These are phyloP conservation scores for Meloidogyne hapla DNA, from an alignment of 1,140 invertebrate species.

Conservation along the genomic window DNA sequence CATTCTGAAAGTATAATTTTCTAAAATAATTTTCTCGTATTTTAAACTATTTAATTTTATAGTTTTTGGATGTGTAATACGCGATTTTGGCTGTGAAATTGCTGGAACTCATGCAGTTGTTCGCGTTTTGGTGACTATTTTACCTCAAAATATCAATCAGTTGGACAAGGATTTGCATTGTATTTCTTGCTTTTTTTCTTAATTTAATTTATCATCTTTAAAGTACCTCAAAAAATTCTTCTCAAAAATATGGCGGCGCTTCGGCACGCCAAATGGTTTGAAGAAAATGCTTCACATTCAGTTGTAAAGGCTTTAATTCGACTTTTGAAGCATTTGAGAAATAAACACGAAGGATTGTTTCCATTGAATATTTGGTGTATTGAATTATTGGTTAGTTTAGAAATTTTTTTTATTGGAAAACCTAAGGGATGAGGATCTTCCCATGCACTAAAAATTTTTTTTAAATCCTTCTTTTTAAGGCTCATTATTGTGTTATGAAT, in stretches of 20 bases:
- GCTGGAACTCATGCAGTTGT: conserved; percentile 75
- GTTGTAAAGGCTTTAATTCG: conserved; percentile 92
- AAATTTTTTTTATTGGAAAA: background rate
- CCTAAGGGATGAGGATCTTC: background rate
- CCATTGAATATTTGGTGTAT: conserved; percentile 92
- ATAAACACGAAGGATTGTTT: conserved; percentile 82
- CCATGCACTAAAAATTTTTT: background rate
- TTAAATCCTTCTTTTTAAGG: too few species aligned
- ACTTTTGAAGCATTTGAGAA: conserved; percentile 82
- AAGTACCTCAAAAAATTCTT: conserved; percentile 79
- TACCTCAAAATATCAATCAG: conserved; percentile 87
- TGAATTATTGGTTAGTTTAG: conserved; percentile 75
- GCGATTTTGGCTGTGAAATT: conserved; percentile 57
- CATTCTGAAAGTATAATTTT: conserved; percentile 17
- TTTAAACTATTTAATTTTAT: background rate
- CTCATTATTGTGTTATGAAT: conserved; percentile 93
- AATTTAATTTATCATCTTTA: conserved; percentile 26
- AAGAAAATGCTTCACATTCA: conserved; percentile 94
- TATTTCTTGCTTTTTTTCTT: conserved; percentile 54
- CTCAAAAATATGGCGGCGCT: conserved; percentile 87
- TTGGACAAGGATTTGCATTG: conserved; percentile 84
- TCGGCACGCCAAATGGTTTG: conserved; percentile 91
- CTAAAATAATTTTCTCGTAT: too few species aligned
- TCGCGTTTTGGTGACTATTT: conserved; percentile 83
- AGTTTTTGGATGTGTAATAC: conserved; percentile 53